These are phyloP conservation scores for Eilema caniola DNA, from an alignment of 2,888 invertebrate genomes.

Conservation along the genomic window DNA sequence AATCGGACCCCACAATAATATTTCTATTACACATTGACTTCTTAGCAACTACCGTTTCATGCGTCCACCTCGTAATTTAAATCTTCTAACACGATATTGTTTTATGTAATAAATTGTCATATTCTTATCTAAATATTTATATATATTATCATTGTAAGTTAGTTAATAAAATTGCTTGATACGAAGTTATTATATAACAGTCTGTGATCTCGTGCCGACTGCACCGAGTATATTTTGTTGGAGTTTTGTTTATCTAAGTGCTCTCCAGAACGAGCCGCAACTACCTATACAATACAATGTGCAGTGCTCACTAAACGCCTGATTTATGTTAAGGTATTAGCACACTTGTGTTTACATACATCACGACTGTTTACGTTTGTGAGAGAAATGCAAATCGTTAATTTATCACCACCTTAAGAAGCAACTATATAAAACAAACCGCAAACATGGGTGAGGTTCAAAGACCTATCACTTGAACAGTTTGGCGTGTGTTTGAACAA, in stretches of 20 bases:
- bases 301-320: constrained; percentile 49
- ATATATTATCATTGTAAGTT: constrained; percentile 27
- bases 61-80: constrained; percentile 6
- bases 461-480: constrained; percentile 82
- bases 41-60: background rate
- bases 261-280: constrained; percentile 35
- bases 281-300: constrained; percentile 43
- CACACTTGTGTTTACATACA: constrained; percentile 74
- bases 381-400: constrained; percentile 83
- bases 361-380: constrained; percentile 75
- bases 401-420: constrained; percentile 83
- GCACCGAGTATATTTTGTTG: constrained; percentile 25
- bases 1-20: background rate
- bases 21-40: constrained; percentile 37
- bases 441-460: constrained; percentile 81
- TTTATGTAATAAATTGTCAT: constrained; percentile 1
- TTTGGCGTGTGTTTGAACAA: constrained; percentile 81
- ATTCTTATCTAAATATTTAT: constrained; percentile 23
- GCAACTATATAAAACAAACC: constrained; percentile 82
- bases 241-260: constrained; percentile 40
- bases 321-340: constrained; percentile 68
- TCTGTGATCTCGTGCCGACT: constrained; percentile 20
- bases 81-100: constrained; percentile 16
- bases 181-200: constrained; percentile 27
- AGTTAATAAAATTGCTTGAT: constrained; percentile 19